Evolutionary conservation across 2,797 vertebrate species (phyloP).

Genomic region (Poeciliopsis turneri): DNA sequence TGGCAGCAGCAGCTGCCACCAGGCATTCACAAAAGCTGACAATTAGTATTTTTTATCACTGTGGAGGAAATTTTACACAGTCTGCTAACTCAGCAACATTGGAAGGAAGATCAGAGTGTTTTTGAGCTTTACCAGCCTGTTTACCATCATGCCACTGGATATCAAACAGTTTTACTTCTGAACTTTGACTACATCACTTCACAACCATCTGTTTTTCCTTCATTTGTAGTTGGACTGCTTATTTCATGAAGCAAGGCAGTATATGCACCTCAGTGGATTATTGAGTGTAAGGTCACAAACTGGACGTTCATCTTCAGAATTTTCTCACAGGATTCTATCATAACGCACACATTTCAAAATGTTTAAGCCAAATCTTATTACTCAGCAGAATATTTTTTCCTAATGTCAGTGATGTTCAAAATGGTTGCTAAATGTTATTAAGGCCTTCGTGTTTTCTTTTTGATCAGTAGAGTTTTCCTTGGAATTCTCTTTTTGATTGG

Average conservation of each 20-base stretch:
- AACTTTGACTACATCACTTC: neutral
- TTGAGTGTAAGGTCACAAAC: neutral
- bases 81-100: neutral
- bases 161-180: neutral
- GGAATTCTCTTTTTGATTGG: neutral
- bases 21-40: neutral
- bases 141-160: neutral
- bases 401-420: neutral
- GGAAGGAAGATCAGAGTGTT: neutral
- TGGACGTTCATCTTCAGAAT: neutral
- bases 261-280: neutral
- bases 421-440: neutral
- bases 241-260: neutral
- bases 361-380: neutral
- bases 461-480: neutral
- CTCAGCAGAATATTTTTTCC: neutral
- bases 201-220: neutral
- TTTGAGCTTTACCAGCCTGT: neutral
- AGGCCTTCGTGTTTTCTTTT: neutral
- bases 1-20: neutral
- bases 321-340: neutral
- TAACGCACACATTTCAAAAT: neutral
- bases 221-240: neutral
- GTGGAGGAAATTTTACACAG: neutral
- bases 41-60: neutral